Base-by-base conservation (phyloP, 2,797 vertebrate species). In the Erpetoichthys calabaricus region DNA sequence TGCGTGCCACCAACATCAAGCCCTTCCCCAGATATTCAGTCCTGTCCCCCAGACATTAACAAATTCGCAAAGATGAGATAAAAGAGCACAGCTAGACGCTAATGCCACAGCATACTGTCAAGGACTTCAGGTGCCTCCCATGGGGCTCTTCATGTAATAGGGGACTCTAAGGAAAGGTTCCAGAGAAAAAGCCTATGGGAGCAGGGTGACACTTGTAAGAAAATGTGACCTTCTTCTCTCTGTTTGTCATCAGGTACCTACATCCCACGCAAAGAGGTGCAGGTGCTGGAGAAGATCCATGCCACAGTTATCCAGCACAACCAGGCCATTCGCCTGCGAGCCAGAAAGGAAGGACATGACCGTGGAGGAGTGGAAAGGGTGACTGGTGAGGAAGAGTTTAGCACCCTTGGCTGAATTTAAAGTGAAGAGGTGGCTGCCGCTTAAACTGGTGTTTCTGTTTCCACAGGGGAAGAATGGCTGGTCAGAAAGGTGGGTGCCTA, bases 381-480 rank as follows among this genome's bases (percentile, higher is more conserved):
- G 62, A 94, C 92, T 56, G 92, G 92, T 93, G 55, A 56, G 58
- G 25, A 25, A 25, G 25, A 25, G 51, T 3, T 7, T 10, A 52
- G 5, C 42, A 6, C 5, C 51, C 51, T 8, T 7, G 3, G 3
- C 3, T 25, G 8, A 25, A 8, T 8, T 25, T 6, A 7, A 42
- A 42, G 6, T 4, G 75, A 62, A 47, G 73, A 89, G 9, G 90
- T 94, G 62, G 94, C 92, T 56, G 92, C 91, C 93, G 55, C 56
- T 57, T 5, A n/a, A 8, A 3, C 42, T 3, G 1, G 4, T 45
- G 4, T 58, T 3, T 57, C 7, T 56, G n/a, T 47, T 9, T 45
- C 45, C 10, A 2, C 69, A 91, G 92, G 91, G 47, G 91, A 96
- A 73, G 92, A 94, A 72, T 96, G 91, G 92, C 77, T 92, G 68